These are phyloP conservation scores for Heterohyrax brucei DNA, from an alignment of 2,797 vertebrate genomes.

Conservation along the genomic window DNA sequence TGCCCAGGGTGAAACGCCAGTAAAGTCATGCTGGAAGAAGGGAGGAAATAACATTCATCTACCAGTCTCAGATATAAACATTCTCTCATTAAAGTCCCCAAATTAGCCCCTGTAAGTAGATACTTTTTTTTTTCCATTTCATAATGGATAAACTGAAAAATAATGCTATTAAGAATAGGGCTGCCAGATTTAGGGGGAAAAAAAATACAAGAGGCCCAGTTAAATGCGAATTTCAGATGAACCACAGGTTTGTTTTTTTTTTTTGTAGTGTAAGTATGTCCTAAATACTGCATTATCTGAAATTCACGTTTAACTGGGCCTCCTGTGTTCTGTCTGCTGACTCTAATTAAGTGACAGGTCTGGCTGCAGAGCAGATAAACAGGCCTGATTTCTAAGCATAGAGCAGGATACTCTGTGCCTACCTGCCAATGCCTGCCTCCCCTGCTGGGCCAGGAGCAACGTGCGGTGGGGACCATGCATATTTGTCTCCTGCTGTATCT, in stretches of 20 bases:
- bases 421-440: neutral
- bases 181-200: slow-evolving; percentile 10
- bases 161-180: neutral
- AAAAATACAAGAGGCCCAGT: neutral
- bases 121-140: neutral
- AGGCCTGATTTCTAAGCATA: neutral
- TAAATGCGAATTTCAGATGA: slow-evolving; percentile 18
- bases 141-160: neutral
- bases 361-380: neutral
- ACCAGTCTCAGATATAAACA: neutral
- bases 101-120: neutral
- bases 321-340: neutral
- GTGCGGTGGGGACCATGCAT: neutral
- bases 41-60: neutral
- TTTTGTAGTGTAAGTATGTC: neutral
- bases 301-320: too few relatives aligned
- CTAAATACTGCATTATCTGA: neutral
- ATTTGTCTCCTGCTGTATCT: neutral
- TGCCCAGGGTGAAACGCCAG: neutral
- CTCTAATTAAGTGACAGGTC: neutral
- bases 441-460: neutral
- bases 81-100: slow-evolving; percentile 26
- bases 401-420: neutral
- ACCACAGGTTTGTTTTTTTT: neutral
- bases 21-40: neutral